phyloP scores from a whole-genome alignment of 1,140 invertebrate species.

The Pantala flavescens region DNA sequence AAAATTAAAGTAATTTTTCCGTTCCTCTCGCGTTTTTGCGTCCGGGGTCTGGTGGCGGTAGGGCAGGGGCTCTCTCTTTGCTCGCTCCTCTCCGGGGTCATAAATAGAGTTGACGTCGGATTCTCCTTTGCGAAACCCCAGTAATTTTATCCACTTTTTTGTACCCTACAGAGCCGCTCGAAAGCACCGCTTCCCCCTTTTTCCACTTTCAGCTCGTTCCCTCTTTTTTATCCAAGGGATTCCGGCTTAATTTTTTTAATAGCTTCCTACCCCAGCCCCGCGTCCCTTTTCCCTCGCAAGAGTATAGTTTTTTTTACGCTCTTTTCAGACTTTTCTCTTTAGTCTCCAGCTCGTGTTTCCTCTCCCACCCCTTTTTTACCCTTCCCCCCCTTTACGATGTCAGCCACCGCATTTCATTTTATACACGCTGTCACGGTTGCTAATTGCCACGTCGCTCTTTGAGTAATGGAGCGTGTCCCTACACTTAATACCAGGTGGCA shows the following conservation, averaged over 20 bases:
- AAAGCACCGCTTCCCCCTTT: not conserved
- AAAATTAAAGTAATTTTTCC: not conserved
- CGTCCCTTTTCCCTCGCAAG: not conserved
- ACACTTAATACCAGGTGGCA: not conserved
- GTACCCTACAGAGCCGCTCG: not conserved
- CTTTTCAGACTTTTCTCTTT: not conserved
- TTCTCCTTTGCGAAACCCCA: not conserved
- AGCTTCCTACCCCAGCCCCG: not conserved
- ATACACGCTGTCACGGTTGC: not conserved
- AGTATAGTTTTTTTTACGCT: not conserved
- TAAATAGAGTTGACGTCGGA: not conserved
- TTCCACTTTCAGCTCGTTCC: not conserved
- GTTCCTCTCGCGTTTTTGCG: not conserved
- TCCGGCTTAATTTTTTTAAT: conserved; percentile 9
- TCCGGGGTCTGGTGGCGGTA: not conserved
- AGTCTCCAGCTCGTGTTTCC: not conserved
- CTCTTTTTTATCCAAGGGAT: not conserved
- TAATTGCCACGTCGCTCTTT: not conserved
- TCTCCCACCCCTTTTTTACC: not conserved
- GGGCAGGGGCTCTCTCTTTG: not conserved
- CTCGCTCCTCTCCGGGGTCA: not conserved
- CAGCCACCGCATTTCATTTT: not conserved
- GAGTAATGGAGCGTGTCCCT: not conserved
- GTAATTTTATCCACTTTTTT: not conserved
- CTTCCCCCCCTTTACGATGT: not conserved